These are phyloP conservation scores for Tauraco erythrolophus DNA, from an alignment of 2,113 vertebrate genomes.

Conservation along the genomic window DNA sequence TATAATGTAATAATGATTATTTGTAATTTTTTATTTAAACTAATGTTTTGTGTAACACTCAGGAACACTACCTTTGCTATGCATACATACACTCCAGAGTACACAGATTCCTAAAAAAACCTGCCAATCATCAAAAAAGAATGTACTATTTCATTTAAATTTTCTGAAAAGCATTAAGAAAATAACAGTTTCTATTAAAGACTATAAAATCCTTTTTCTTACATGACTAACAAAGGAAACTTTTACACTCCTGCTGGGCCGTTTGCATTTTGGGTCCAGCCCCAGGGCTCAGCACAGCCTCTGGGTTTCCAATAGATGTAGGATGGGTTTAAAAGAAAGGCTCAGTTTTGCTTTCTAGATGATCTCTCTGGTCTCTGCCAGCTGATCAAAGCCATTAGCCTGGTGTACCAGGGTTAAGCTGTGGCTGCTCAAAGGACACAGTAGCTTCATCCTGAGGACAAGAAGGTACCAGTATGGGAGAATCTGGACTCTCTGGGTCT, in stretches of 20 bases:
- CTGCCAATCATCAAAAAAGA: not conserved
- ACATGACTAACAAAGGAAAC: not conserved
- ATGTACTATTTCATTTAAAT: not conserved
- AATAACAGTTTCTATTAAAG: not conserved
- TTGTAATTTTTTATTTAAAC: not conserved
- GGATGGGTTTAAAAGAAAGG: not conserved
- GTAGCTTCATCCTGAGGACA: not conserved
- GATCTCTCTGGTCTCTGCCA: not conserved
- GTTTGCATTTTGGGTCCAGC: not conserved
- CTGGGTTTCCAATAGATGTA: not conserved
- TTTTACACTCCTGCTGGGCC: rapidly evolving
- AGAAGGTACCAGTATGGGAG: not conserved
- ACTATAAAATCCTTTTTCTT: not conserved
- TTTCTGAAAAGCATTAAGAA: not conserved
- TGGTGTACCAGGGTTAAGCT: not conserved
- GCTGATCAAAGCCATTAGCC: not conserved
- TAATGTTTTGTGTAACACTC: not conserved
- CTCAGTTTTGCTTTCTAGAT: not conserved
- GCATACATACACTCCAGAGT: not conserved
- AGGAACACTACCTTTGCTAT: not conserved
- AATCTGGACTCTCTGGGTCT: not conserved
- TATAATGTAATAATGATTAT: not conserved
- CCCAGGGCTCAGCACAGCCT: not conserved
- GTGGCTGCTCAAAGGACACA: not conserved
- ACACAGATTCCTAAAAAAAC: not conserved